phyloP scores from a whole-genome alignment of 2,797 vertebrate genomes.

The Enteromius anoplus region DNA sequence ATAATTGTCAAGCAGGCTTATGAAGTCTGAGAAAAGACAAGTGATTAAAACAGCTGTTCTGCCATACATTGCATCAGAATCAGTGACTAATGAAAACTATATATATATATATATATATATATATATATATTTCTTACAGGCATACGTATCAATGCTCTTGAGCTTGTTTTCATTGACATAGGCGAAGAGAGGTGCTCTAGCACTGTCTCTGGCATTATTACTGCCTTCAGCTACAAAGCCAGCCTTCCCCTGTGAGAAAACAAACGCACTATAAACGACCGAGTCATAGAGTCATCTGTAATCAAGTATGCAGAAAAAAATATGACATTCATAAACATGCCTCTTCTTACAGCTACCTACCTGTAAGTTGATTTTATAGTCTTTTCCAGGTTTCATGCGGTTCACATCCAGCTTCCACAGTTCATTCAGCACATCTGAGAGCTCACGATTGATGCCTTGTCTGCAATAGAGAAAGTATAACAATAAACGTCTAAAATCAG shows the following conservation, averaged over 20 bases:
- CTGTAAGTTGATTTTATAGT: conserved; percentile 84
- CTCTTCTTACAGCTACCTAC: conserved; percentile 62
- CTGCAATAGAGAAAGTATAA: conserved; percentile 63
- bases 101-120: too few relatives aligned
- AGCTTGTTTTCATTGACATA: conserved; percentile 78
- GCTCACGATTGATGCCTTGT: conserved; percentile 73
- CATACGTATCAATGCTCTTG: conserved; percentile 76
- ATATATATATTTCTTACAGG: conserved; percentile 67
- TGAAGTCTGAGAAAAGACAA: conserved; percentile 74
- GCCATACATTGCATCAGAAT: not conserved
- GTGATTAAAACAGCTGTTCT: not conserved
- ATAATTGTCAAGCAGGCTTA: conserved; percentile 87
- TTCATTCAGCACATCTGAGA: conserved; percentile 80
- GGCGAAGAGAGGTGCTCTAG: conserved; percentile 75
- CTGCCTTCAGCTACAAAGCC: conserved; percentile 76
- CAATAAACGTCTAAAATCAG: not conserved
- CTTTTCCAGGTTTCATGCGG: conserved; percentile 78
- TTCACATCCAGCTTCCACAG: conserved; percentile 85
- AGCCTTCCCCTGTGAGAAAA: conserved; percentile 74
- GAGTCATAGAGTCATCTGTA: not conserved
- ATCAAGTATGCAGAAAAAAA: not conserved
- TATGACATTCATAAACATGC: not conserved
- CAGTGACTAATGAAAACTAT: not conserved
- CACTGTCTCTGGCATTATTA: conserved; percentile 74
- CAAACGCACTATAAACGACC: not conserved